phyloP scores from a whole-genome alignment of 2,113 vertebrate genomes.

The Piprites chloris region DNA sequence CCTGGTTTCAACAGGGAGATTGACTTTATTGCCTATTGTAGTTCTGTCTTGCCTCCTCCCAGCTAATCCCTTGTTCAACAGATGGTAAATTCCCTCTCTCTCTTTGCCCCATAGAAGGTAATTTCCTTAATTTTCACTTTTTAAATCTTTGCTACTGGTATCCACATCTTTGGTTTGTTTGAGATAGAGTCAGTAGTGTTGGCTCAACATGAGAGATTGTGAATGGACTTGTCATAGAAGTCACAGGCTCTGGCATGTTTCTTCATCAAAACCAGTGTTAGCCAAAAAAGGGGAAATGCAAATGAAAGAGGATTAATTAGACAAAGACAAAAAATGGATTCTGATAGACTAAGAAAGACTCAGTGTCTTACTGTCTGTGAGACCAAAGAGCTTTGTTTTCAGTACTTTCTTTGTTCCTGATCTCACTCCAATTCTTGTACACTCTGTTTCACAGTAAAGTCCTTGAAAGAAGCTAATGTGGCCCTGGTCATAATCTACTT shows the following conservation, averaged over 20 bases:
- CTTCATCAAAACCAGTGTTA: not conserved
- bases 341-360: not conserved
- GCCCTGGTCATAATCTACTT: not conserved
- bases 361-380: not conserved
- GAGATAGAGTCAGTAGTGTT: not conserved
- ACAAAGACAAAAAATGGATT: not conserved
- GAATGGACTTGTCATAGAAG: not conserved
- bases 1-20: not conserved
- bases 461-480: not conserved
- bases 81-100: not conserved
- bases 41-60: not conserved
- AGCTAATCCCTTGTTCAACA: not conserved
- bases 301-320: not conserved
- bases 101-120: not conserved
- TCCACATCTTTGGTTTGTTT: not conserved
- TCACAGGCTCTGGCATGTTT: not conserved
- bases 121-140: not conserved
- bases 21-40: not conserved
- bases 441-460: not conserved
- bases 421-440: not conserved
- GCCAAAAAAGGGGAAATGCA: not conserved
- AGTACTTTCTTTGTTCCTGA: not conserved
- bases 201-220: not conserved
- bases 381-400: not conserved
- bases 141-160: not conserved